These are phyloP conservation scores for Ochropleura leucogaster DNA, from an alignment of 2,888 invertebrate genomes.

Conservation along the genomic window DNA sequence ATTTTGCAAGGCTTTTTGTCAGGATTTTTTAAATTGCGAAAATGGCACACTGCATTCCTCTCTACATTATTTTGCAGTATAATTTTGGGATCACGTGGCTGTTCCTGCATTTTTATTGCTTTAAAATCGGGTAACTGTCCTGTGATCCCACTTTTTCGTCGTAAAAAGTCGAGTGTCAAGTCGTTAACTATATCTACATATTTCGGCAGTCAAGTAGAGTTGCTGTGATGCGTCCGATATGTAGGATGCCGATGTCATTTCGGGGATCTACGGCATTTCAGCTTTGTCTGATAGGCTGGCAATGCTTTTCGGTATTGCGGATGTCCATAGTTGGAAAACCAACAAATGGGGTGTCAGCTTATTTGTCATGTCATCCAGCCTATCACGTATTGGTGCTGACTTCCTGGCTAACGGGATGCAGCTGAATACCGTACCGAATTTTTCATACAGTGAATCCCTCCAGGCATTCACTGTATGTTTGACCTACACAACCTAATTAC, in stretches of 20 bases:
- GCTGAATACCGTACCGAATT: neutral
- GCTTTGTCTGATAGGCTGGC: neutral
- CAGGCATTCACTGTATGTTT: no score
- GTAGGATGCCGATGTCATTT: neutral
- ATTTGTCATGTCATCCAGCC: neutral
- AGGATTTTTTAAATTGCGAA: neutral
- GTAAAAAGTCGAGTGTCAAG: no score
- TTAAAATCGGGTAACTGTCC: neutral
- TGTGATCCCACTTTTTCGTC: neutral
- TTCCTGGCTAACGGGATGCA: neutral
- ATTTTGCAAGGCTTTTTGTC: neutral
- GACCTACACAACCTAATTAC: neutral
- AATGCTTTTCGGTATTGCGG: neutral
- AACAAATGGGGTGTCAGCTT: neutral
- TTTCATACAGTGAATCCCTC: no score
- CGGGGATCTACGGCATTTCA: neutral
- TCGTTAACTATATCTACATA: neutral
- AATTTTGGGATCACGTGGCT: neutral
- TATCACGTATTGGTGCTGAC: neutral
- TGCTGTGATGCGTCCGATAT: neutral
- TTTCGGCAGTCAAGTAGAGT: neutral
- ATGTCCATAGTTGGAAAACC: neutral
- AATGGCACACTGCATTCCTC: neutral
- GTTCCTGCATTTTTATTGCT: neutral
- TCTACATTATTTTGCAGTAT: no score